Evolutionary conservation across 2,113 vertebrate species (phyloP).

Genomic region (Suricata suricatta): DNA sequence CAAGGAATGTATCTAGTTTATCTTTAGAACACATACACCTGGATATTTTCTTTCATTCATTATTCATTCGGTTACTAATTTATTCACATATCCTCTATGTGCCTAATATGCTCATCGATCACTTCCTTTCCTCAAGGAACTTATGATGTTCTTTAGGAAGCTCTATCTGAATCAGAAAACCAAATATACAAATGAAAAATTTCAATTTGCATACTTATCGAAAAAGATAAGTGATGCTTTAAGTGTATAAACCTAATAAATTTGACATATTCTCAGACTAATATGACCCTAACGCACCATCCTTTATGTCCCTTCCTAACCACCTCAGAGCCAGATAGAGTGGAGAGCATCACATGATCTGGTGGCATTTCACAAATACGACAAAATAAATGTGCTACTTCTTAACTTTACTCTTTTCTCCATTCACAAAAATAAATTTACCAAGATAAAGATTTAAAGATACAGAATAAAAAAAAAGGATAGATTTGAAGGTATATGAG

Average conservation of each 20-base stretch:
- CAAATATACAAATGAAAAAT: not conserved
- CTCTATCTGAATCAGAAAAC: not conserved
- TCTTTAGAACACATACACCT: not conserved
- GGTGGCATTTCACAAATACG: not conserved
- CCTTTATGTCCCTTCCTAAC: not conserved
- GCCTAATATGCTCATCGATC: not conserved
- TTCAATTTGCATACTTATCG: not conserved
- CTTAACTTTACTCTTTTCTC: not conserved
- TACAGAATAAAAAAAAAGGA: not conserved
- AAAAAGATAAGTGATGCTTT: not conserved
- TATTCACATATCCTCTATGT: not conserved
- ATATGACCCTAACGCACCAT: not conserved
- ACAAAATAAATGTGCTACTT: not conserved
- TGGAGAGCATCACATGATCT: not conserved
- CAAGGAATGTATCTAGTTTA: not conserved
- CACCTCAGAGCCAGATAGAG: too few species aligned
- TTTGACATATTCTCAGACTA: not conserved
- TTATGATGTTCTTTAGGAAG: not conserved
- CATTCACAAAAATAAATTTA: not conserved
- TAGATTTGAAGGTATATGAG: not conserved
- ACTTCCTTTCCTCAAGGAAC: not conserved
- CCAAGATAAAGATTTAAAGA: not conserved
- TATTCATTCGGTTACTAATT: not conserved
- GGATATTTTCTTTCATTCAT: not conserved
- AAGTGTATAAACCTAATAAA: not conserved